A percentile compares a stretch with the other conserved stretches of the same genome.
phyloP scores from a whole-genome alignment of 2,888 invertebrate species.

The Oscheius myriophilus region DNA sequence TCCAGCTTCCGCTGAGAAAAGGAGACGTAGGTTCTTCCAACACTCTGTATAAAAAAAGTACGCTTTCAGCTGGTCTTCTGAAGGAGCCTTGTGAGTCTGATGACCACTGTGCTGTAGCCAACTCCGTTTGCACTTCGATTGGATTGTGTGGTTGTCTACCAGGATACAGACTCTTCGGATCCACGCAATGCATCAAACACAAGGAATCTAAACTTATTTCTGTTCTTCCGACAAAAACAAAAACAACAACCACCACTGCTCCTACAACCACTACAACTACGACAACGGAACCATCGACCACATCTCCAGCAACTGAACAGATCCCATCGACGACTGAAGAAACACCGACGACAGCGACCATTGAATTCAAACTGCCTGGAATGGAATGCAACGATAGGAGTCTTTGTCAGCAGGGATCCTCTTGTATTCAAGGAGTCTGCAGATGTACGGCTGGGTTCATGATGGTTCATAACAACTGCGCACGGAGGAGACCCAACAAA shows the following conservation, averaged over 20 bases:
- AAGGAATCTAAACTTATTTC: conserved; percentile 1
- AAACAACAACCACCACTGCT: conserved; percentile 23
- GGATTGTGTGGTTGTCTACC: conserved; percentile 51
- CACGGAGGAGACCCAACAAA: conserved; percentile 35
- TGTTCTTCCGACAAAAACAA: not conserved
- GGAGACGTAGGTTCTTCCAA: conserved; percentile 12
- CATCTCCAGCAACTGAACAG: conserved; percentile 19
- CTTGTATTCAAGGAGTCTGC: conserved; percentile 52
- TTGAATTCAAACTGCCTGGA: conserved; percentile 36
- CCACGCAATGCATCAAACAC: conserved; percentile 52
- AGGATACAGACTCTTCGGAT: conserved; percentile 56
- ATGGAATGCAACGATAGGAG: conserved; percentile 34
- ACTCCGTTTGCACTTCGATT: conserved; percentile 45
- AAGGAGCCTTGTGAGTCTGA: conserved; percentile 45
- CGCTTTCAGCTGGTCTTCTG: conserved; percentile 47
- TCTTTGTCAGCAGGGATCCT: conserved; percentile 48
- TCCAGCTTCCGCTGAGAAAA: not conserved
- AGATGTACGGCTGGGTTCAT: conserved; percentile 51
- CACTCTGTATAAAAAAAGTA: not conserved
- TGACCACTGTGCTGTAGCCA: conserved; percentile 43
- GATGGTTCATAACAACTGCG: conserved; percentile 43
- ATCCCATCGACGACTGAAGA: conserved; percentile 21
- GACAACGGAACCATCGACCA: conserved; percentile 13
- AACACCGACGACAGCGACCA: conserved; percentile 12
- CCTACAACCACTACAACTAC: conserved; percentile 15